A percentile compares a stretch with the other conserved stretches of the same genome.
These are phyloP conservation scores for Falco concolor DNA, from an alignment of 2,797 vertebrate genomes.

Conservation along the genomic window DNA sequence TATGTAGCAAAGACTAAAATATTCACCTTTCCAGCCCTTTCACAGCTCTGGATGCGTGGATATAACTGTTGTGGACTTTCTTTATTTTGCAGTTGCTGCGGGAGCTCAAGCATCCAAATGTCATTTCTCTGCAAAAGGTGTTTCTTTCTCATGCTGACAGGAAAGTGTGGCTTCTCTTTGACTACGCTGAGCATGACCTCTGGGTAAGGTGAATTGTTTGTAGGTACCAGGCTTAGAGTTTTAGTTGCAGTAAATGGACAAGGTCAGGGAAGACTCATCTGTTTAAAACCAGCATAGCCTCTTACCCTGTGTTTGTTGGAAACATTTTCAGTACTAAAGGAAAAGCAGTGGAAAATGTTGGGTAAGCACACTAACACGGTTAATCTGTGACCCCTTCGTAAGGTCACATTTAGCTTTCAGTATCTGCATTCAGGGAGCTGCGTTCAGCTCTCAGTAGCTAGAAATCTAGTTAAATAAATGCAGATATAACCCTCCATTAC, in stretches of 20 bases:
- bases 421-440: too few relatives aligned
- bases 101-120: constrained; percentile 98
- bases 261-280: not conserved
- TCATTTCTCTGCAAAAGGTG: constrained; percentile 99
- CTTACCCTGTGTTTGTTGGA: not conserved
- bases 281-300: not conserved
- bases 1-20: not conserved
- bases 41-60: not conserved
- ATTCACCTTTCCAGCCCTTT: not conserved
- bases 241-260: not conserved
- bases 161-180: constrained; percentile 99
- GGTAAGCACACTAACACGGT: not conserved
- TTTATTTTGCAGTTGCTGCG: constrained; percentile 90
- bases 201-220: constrained; percentile 84
- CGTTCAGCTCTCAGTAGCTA: not conserved
- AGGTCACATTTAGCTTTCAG: too few relatives aligned
- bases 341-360: not conserved
- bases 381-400: not conserved
- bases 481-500: not conserved
- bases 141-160: constrained; percentile 98
- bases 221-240: not conserved
- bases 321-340: not conserved
- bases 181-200: constrained; percentile 97
- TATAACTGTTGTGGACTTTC: constrained; percentile 13
- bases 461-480: not conserved